phyloP scores from a whole-genome alignment of 2,113 vertebrate genomes.

The human (Homo sapiens) region DNA sequence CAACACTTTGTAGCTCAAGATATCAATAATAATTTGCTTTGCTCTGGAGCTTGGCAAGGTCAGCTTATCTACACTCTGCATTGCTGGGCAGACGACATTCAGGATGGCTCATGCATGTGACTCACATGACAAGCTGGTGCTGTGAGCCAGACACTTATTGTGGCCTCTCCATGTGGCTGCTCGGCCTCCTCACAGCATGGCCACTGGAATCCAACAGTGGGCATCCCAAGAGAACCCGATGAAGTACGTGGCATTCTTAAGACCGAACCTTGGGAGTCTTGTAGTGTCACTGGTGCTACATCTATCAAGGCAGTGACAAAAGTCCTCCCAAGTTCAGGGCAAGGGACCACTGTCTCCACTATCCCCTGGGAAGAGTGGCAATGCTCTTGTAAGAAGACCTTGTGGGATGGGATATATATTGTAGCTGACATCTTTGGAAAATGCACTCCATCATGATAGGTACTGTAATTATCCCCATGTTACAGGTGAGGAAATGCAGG shows the following conservation, averaged over 20 bases:
- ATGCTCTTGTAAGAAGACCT: neutral
- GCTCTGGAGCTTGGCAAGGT: neutral
- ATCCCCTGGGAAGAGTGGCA: neutral
- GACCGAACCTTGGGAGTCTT: neutral
- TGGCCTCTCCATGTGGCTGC: neutral
- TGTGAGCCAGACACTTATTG: too few species aligned
- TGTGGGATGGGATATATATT: rapidly evolving
- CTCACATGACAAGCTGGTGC: neutral
- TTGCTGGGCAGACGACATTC: neutral
- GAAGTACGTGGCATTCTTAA: neutral
- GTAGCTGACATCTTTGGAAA: neutral
- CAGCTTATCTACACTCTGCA: neutral
- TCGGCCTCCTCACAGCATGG: neutral
- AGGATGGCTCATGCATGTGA: neutral
- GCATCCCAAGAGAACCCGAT: neutral
- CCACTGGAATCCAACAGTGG: neutral
- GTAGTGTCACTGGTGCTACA: neutral
- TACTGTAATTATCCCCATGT: neutral
- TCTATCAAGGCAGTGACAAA: neutral
- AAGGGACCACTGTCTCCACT: neutral
- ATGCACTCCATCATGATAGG: rapidly evolving
- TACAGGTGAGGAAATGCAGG: neutral
- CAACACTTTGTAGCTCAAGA: neutral
- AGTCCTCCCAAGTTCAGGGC: neutral
- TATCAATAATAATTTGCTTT: neutral